Evolutionary conservation across 2,797 vertebrate species (phyloP).

Genomic region (Emys orbicularis): DNA sequence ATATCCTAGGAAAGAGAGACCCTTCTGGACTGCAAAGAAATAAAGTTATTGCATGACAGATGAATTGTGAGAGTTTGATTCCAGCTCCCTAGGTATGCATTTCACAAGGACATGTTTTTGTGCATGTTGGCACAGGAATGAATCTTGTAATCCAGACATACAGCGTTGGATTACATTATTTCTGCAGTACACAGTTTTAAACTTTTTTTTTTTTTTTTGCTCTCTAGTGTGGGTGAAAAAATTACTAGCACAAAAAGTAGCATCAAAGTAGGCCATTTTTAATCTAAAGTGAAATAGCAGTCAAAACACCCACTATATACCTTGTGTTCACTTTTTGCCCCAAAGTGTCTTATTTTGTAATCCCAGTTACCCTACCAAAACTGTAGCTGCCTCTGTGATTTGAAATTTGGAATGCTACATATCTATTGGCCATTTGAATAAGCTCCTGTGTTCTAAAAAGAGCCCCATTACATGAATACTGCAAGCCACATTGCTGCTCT

Average conservation of each 20-base stretch:
- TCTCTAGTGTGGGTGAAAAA: background rate
- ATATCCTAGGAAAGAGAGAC: fast-evolving
- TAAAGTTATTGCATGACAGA: background rate
- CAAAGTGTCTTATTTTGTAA: background rate
- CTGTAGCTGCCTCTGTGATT: background rate
- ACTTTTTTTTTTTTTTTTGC: background rate
- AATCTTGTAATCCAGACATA: background rate
- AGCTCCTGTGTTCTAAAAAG: background rate
- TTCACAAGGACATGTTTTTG: background rate
- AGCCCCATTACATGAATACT: background rate
- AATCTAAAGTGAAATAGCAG: background rate
- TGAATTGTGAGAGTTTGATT: background rate
- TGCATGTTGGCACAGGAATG: background rate
- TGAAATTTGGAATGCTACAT: background rate
- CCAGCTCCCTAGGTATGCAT: fast-evolving
- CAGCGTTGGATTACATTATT: background rate
- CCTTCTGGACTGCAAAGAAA: background rate
- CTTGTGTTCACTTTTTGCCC: background rate
- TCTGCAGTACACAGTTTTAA: background rate
- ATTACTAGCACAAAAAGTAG: background rate
- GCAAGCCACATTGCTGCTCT: no score
- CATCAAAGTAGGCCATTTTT: background rate
- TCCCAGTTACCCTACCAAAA: background rate
- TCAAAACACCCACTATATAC: background rate
- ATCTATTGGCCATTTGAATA: no score